Percentiles rank a stretch among this genome's conserved stretches.
phyloP scores from a whole-genome alignment of 2,797 vertebrate species.

The Pipistrellus pygmaeus region DNA sequence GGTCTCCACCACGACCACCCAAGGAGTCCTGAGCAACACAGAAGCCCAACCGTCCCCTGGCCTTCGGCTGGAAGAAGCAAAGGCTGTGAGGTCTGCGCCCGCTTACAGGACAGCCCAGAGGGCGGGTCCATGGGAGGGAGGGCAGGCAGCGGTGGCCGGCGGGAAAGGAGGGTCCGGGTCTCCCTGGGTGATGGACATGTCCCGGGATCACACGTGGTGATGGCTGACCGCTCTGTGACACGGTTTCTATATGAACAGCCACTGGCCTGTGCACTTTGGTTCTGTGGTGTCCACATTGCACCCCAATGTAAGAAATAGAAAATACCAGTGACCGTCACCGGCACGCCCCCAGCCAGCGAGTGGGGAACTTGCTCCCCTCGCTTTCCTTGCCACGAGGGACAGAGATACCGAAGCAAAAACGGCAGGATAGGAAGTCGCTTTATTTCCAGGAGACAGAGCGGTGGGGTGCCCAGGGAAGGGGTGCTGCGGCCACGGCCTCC shows the following conservation, averaged over 20 bases:
- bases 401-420: not conserved
- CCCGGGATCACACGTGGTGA: not conserved
- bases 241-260: not conserved
- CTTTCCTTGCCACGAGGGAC: not conserved
- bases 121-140: not conserved
- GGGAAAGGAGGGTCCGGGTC: not conserved
- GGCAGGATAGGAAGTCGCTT: slow-evolving; percentile 60
- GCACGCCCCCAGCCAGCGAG: not conserved
- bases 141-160: not conserved
- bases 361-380: not conserved
- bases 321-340: not conserved
- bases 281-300: not conserved
- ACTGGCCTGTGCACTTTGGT: not conserved
- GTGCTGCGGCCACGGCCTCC: not conserved
- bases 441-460: slow-evolving; percentile 71
- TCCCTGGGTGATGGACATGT: not conserved
- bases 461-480: not conserved
- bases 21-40: not conserved
- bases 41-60: not conserved
- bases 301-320: not conserved
- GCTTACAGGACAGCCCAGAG: not conserved
- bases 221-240: not conserved
- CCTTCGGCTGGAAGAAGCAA: not conserved
- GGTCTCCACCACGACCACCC: not conserved
- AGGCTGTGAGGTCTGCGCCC: not conserved